Evolutionary conservation across 2,113 vertebrate genomes (phyloP).

Genomic region (Chunga burmeisteri): DNA sequence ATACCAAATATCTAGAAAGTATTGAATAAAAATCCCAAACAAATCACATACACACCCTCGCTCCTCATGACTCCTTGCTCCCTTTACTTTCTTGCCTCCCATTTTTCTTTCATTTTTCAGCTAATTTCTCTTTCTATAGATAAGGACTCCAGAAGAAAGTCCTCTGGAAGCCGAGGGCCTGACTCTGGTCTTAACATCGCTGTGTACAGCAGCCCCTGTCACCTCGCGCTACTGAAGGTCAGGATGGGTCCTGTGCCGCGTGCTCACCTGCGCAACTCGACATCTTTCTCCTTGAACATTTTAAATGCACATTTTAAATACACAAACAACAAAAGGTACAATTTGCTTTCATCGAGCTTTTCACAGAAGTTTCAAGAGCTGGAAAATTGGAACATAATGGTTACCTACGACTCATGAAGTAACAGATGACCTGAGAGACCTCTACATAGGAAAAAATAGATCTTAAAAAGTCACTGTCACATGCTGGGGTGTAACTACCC

Average conservation of each 20-base stretch:
- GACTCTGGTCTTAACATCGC: background rate
- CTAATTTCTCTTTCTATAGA: background rate
- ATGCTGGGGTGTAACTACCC: background rate
- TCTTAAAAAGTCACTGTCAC: background rate
- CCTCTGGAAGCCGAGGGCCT: background rate
- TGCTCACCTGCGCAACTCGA: background rate
- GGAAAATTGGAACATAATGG: background rate
- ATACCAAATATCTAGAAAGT: background rate
- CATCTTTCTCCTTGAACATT: background rate
- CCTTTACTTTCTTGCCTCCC: too few relatives aligned
- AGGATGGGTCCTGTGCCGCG: background rate
- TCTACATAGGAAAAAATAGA: background rate
- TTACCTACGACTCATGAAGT: background rate
- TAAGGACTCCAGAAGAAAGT: background rate
- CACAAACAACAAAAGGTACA: background rate
- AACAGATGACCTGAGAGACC: background rate
- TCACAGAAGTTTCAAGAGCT: background rate
- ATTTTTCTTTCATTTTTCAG: background rate
- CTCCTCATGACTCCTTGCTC: background rate
- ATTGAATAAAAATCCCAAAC: background rate
- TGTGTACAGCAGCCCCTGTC: background rate
- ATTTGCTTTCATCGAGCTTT: background rate
- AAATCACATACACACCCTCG: background rate
- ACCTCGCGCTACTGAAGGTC: background rate
- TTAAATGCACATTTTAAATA: background rate